Conservation (phyloP, 1,140 invertebrate species). For the Campoletis sonorensis region DNA sequence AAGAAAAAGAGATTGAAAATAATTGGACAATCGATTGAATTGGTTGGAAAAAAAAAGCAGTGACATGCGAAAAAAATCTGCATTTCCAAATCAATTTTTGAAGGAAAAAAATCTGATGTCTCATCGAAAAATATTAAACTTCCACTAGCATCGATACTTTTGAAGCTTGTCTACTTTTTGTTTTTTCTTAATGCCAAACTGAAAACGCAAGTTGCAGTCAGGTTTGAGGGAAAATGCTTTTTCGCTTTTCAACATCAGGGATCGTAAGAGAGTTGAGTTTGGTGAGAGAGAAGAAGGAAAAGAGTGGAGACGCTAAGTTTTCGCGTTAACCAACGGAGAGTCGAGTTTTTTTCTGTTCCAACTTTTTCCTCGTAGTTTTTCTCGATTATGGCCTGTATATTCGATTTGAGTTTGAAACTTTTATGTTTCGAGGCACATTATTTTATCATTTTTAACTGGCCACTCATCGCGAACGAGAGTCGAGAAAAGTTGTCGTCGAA, state of each 20-base stretch:
- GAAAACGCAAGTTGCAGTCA: neutral
- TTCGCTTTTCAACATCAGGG: neutral
- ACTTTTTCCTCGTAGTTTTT: neutral
- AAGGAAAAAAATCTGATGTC: no score
- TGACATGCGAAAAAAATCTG: no score
- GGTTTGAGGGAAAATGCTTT: neutral
- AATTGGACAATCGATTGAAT: no score
- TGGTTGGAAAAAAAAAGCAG: no score
- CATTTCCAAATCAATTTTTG: no score
- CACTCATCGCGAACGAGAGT: constrained; percentile 2
- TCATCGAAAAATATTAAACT: no score
- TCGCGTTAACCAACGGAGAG: neutral
- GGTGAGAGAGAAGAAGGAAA: neutral
- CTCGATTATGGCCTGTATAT: neutral
- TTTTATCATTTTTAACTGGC: constrained; percentile 52
- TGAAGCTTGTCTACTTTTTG: neutral
- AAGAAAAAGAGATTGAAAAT: no score
- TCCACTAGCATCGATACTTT: no score
- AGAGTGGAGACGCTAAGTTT: constrained; percentile 5
- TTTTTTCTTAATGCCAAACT: neutral
- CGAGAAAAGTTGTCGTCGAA: constrained; percentile 31
- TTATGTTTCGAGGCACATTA: constrained; percentile 44
- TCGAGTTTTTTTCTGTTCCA: neutral
- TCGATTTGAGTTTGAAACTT: constrained; percentile 36
- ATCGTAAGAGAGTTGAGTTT: neutral